Evolutionary conservation across 1,140 invertebrate genomes (phyloP).

Genomic region (Drosophila auraria): DNA sequence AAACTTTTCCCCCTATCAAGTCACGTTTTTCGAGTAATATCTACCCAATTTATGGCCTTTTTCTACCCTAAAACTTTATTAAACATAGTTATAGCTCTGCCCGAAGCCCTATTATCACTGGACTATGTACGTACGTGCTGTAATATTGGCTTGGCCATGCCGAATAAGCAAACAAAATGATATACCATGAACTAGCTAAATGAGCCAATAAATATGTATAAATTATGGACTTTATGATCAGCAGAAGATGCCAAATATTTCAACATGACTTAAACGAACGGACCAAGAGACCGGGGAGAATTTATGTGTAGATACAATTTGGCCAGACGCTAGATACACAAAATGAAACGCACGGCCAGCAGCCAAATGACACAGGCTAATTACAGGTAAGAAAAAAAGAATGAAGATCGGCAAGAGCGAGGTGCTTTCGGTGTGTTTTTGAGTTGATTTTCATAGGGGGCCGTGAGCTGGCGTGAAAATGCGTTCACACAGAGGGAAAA

Average conservation of each 20-base stretch:
- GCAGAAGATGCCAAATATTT: constrained; percentile 56
- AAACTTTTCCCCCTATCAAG: background rate
- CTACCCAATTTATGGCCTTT: too few relatives aligned
- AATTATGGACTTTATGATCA: constrained; percentile 62
- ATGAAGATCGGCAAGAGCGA: constrained; percentile 30
- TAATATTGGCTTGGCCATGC: constrained; percentile 2
- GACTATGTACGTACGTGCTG: constrained; percentile 26
- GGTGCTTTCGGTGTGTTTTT: constrained; percentile 36
- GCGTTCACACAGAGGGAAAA: constrained; percentile 62
- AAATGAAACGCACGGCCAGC: constrained; percentile 48
- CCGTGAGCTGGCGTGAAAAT: constrained; percentile 69
- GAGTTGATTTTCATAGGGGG: constrained; percentile 72
- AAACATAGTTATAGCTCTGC: too few relatives aligned
- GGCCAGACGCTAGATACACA: constrained; percentile 62
- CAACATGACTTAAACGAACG: constrained; percentile 52
- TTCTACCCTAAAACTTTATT: background rate
- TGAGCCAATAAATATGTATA: constrained; percentile 44
- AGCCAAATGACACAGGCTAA: constrained; percentile 76
- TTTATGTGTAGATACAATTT: constrained; percentile 58
- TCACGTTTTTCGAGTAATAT: background rate
- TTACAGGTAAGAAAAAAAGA: constrained; percentile 74
- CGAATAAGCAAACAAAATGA: constrained; percentile 3
- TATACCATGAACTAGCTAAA: constrained; percentile 26
- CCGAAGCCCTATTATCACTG: constrained; percentile 1
- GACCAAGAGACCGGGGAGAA: constrained; percentile 22